Base-by-base conservation (phyloP, 2,888 invertebrate species). In the Monochamus alternatus region DNA sequence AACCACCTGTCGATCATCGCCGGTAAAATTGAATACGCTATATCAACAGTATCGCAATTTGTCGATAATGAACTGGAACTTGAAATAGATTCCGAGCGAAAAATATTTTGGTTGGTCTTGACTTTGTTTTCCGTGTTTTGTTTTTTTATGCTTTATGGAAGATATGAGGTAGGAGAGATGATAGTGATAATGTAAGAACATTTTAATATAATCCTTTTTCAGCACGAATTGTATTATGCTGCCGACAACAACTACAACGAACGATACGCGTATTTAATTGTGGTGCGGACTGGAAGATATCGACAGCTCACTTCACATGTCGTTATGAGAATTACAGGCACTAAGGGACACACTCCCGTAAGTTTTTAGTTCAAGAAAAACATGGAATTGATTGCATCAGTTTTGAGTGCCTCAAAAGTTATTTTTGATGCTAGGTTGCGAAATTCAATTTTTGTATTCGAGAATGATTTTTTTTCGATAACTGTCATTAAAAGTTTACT, bases 231-330 rank as follows among this genome's bases (percentile, higher is more conserved):
- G 47, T 69, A 69, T 47, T 69, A 60, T 9, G 59, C 60, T 3
- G 60, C 69, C 31, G 69, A 69, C 22, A 69, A 69, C n/a, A n/a
- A 10, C 4, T 69, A 60, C 47, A 14, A 44, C 3, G 47, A 69
- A 1, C n/a, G 30, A 44, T 69, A 69, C n/a, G 59, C 69, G 3
- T 69, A 69, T 60, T 43, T 69, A 12, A 22, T 69, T 4, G 9
- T 69, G 22, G 47, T 60, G 1, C 43, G 55, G 3, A 69, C 44
- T 5, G 69, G 69, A 2, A 22, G 59, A 31, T 59, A 22, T 47
- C 59, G 60, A 14, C 31, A 59, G 10, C 67, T 60, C 4, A 73
- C 73, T 7, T 59, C 73, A n/a, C 38, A 47, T 14, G 38, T 73
- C n/a, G 22, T 32, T 2, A 30, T 73, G 9, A 67, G 62, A 52